phyloP scores from a whole-genome alignment of 2,797 vertebrate species.

The Diglossa cyanea region DNA sequence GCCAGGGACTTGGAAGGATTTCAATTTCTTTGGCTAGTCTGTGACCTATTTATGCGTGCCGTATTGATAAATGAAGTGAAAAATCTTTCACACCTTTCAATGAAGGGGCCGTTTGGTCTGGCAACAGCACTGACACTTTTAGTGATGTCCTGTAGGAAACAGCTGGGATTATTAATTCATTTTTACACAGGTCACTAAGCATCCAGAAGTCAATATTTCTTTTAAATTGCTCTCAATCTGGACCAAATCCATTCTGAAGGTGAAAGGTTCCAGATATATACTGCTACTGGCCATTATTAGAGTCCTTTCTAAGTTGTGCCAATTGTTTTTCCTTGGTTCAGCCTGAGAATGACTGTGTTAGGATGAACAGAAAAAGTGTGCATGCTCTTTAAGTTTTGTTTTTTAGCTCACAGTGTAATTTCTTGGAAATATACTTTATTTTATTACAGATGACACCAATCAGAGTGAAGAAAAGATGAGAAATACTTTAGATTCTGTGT shows the following conservation, averaged over 20 bases:
- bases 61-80: conserved; percentile 55
- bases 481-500: conserved; percentile 12
- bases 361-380: background rate
- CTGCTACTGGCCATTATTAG: background rate
- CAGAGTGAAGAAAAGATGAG: background rate
- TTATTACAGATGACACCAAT: conserved; percentile 8
- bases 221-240: conserved; percentile 57
- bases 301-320: conserved; percentile 11
- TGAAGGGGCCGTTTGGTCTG: background rate
- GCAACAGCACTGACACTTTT: conserved; percentile 40
- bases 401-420: background rate
- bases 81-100: conserved; percentile 46
- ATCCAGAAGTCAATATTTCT: conserved; percentile 59
- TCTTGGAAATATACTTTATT: conserved; percentile 6
- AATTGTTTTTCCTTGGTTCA: conserved; percentile 16
- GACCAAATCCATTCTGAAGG: conserved; percentile 44
- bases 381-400: background rate
- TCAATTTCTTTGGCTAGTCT: conserved; percentile 21
- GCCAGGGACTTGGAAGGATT: conserved; percentile 20
- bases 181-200: conserved; percentile 59
- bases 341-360: background rate
- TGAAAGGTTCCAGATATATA: conserved; percentile 53
- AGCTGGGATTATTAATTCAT: conserved; percentile 58
- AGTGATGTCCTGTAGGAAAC: conserved; percentile 38
- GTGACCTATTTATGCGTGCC: conserved; percentile 7